Evolutionary conservation across 2,113 vertebrate species (phyloP).

Genomic region (Rhadina sibilatrix): DNA sequence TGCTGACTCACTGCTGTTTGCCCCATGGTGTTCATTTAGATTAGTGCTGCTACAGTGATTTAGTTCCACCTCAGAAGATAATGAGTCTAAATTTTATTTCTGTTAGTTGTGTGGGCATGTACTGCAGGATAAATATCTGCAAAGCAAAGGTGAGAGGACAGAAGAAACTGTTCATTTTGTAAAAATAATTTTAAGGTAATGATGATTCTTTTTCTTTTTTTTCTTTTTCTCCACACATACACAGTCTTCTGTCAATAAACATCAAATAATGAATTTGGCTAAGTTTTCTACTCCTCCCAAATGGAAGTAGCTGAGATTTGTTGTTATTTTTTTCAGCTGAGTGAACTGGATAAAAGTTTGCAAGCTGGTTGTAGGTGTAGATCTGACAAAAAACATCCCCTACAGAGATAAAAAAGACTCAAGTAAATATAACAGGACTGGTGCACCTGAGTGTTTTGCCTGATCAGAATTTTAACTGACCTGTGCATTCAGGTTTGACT

Average conservation of each 20-base stretch:
- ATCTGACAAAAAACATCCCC: background rate
- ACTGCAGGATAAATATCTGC: conserved; percentile 73
- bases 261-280: background rate
- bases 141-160: conserved; percentile 65
- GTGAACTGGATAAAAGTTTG: background rate
- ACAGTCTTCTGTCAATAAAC: background rate
- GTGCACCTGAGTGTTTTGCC: background rate
- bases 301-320: background rate
- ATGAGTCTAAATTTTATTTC: conserved; percentile 65
- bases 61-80: conserved; percentile 66
- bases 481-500: background rate
- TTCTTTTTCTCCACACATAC: rapidly evolving
- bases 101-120: conserved; percentile 59
- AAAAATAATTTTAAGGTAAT: conserved; percentile 24
- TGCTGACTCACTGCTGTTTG: conserved; percentile 40
- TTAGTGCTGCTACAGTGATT: conserved; percentile 67
- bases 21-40: conserved; percentile 45
- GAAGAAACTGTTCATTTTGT: conserved; percentile 66
- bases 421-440: background rate
- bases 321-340: background rate
- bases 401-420: background rate
- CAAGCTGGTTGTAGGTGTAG: background rate
- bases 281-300: background rate
- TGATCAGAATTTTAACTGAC: background rate
- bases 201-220: background rate